A percentile compares a stretch with the other conserved stretches of the same genome.
phyloP scores from a whole-genome alignment of 2,888 invertebrate species.

The Mylabris sibirica region DNA sequence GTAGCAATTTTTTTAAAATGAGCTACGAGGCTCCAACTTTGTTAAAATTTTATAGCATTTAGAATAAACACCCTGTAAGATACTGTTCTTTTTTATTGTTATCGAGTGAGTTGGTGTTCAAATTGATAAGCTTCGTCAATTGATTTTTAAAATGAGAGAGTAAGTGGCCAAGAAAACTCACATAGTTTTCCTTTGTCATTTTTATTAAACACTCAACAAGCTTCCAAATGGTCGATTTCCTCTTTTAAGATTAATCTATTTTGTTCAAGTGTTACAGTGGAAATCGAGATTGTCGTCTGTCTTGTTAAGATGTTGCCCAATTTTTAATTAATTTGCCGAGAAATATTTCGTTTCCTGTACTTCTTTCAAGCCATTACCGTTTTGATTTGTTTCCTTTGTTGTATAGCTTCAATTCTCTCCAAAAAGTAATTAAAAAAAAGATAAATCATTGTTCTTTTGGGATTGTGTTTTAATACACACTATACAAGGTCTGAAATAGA shows the following conservation, averaged over 20 bases:
- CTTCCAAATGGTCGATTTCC: background rate
- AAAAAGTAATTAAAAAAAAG: background rate
- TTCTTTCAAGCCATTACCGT: background rate
- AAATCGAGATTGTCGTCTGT: no score
- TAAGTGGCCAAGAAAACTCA: conserved; percentile 5
- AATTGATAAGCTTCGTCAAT: conserved; percentile 18
- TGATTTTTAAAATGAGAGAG: background rate
- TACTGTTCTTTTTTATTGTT: no score
- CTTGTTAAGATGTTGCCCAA: no score
- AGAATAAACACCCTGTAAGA: no score
- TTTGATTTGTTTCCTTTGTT: background rate
- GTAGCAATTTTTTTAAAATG: no score
- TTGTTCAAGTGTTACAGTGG: no score
- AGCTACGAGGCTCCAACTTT: no score
- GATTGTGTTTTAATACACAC: background rate
- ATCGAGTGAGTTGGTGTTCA: background rate
- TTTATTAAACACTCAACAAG: conserved; percentile 23
- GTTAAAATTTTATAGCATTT: no score
- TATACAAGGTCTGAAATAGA: background rate
- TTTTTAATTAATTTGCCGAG: no score
- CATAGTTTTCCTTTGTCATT: conserved; percentile 24
- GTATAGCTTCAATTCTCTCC: background rate
- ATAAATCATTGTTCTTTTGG: background rate
- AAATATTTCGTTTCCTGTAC: no score
- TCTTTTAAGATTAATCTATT: conserved; percentile 21